Base-by-base conservation (phyloP, 1,140 invertebrate species). In the Penaeus chinensis region DNA sequence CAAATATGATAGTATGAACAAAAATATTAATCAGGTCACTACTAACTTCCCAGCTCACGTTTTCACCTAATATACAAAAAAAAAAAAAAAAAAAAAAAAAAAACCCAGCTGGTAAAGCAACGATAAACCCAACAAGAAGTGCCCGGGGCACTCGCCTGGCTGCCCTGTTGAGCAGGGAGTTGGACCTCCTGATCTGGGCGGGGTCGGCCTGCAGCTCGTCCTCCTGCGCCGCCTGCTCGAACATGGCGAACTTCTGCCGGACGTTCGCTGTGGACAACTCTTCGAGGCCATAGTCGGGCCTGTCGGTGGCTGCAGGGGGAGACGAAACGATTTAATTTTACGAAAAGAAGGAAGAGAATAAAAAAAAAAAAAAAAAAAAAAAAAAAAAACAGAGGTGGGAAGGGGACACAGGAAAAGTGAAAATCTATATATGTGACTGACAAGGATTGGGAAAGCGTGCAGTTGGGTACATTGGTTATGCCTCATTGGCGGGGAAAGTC, bases 221-320 rank as follows among this genome's bases (percentile, higher is more conserved):
- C 37, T 82, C 86, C 22, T 80, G 77, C 7, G 86, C 76, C 20
- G 82, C 82, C 20, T 61, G 80, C 60, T 87, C 86, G 65, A 87
- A 87, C 86, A 87, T 87, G 24, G 60, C 65, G 71, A 87, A 87
- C 61, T 87, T 87, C 71, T 87, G 80, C 37, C 78, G 82, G 20
- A 87, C 54, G 69, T 83, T 87, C 19, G 80, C 81, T 3, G 63
- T 42, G 37, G 66, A 47, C 20, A 87, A 24, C 3, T 82, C 79
- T 22, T 82, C 86, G 37, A 87, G 86, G 69, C 80, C 86, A 65
- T 87, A 82, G 69, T 87, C 86, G 22, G 86, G 71, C 61, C 71
- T 82, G 86, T 77, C 74, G n/a, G 80, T 82, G 18, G 86, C 86
- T 87, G 86, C 80, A 19, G 47, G 63, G 54, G 65, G 7, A 69